Conservation (phyloP, 2,888 invertebrate genomes). For the Parnassius smintheus region DNA sequence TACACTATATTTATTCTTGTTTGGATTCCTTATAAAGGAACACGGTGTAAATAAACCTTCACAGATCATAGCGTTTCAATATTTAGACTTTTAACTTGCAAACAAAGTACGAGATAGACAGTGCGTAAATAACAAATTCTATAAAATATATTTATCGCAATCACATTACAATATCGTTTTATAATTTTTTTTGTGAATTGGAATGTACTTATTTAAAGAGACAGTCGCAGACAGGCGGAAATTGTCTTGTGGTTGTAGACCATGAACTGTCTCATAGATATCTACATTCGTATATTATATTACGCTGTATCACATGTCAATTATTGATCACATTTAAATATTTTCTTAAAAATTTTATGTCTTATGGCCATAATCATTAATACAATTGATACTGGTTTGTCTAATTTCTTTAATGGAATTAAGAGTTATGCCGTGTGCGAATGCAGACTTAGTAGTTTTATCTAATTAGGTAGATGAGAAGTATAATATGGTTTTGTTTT, state of each 20-base stretch:
- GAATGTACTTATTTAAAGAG: constrained; percentile 17
- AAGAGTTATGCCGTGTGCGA: constrained; percentile 38
- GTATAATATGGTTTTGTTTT: constrained; percentile 76
- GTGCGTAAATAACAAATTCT: constrained; percentile 55
- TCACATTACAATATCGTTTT: constrained; percentile 52
- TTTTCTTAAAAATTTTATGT: constrained; percentile 45
- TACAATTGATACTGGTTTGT: constrained; percentile 29
- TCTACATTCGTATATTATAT: constrained; percentile 18
- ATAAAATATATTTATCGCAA: constrained; percentile 64
- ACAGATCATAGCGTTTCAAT: constrained; percentile 62
- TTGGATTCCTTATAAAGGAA: constrained; percentile 73
- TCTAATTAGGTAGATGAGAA: constrained; percentile 55
- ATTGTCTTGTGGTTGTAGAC: background rate
- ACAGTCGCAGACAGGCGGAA: background rate
- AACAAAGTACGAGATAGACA: constrained; percentile 61
- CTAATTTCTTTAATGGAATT: constrained; percentile 30
- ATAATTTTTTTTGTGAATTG: constrained; percentile 17
- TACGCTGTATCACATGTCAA: constrained; percentile 36
- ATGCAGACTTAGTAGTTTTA: constrained; percentile 47
- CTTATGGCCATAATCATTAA: constrained; percentile 32
- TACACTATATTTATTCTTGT: constrained; percentile 66
- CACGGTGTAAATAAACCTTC: constrained; percentile 70
- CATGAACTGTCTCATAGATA: constrained; percentile 15
- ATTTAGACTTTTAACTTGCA: constrained; percentile 63
- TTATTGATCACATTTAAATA: constrained; percentile 48